Conservation (phyloP, 2,888 invertebrate genomes). For the Hylaea fasciaria region DNA sequence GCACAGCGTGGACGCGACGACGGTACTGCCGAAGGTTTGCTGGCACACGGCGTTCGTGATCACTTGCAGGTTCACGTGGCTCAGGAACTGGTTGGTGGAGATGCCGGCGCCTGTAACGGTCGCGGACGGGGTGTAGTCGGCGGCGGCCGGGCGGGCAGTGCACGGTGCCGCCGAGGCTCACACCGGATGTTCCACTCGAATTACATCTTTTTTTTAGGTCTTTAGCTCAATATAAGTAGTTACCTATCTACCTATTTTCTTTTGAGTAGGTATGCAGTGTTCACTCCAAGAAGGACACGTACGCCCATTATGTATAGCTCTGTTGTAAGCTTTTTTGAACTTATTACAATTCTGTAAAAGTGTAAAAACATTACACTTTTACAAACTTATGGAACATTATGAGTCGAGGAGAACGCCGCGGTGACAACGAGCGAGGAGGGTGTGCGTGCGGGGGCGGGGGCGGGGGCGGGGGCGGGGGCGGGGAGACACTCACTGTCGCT, state of each 20-base stretch:
- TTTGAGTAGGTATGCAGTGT: too few species aligned
- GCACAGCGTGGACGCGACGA: slow-evolving; percentile 60
- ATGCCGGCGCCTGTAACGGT: slow-evolving; percentile 51
- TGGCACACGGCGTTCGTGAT: slow-evolving; percentile 64
- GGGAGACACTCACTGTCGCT: slow-evolving; percentile 52
- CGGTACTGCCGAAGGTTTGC: slow-evolving; percentile 49
- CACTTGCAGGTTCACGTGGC: slow-evolving; percentile 72
- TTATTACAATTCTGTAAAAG: too few species aligned
- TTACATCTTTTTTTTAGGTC: too few species aligned
- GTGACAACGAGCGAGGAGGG: too few species aligned
- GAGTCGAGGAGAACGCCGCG: too few species aligned
- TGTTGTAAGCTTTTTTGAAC: too few species aligned
- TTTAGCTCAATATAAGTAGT: too few species aligned
- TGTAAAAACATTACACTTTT: too few species aligned
- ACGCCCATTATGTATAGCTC: too few species aligned
- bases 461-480: slow-evolving; percentile 16
- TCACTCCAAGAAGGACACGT: too few species aligned
- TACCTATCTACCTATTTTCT: too few species aligned
- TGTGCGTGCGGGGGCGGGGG: neutral
- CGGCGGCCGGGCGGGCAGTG: neutral
- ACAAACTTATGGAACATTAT: too few species aligned
- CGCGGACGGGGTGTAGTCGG: neutral
- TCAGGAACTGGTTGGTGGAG: slow-evolving; percentile 57
- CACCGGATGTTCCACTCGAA: neutral
- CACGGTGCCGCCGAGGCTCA: neutral